Evolutionary conservation across 2,888 invertebrate genomes (phyloP).

Genomic region (Pollenia amentaria): DNA sequence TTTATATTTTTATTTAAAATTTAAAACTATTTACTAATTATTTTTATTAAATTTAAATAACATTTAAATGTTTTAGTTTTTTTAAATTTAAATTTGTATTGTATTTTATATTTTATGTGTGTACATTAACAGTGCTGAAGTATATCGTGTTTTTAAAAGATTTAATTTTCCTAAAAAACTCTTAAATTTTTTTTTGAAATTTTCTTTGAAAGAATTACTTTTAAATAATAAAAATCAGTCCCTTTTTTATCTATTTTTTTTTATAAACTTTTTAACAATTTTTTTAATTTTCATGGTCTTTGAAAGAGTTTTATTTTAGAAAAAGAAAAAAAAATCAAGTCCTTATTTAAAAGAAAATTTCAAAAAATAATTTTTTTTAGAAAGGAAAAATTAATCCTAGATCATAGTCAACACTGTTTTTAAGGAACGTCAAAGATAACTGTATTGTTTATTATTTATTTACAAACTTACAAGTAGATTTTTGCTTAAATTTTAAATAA

Average conservation of each 20-base stretch:
- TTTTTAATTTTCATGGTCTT: slow-evolving; percentile 14
- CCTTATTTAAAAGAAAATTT: slow-evolving; percentile 14
- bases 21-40: slow-evolving; percentile 63
- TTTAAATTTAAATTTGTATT: slow-evolving; percentile 77
- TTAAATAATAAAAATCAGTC: slow-evolving; percentile 16
- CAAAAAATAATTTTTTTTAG: slow-evolving; percentile 20
- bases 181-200: slow-evolving; percentile 1
- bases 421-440: slow-evolving; percentile 75
- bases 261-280: slow-evolving; percentile 7
- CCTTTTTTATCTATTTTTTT: not conserved
- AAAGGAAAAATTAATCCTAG: slow-evolving; percentile 43
- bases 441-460: slow-evolving; percentile 73
- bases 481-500: slow-evolving; percentile 11
- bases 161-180: slow-evolving; percentile 35
- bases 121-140: slow-evolving; percentile 73
- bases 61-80: slow-evolving; percentile 64
- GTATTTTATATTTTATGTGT: slow-evolving; percentile 66
- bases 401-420: slow-evolving; percentile 70
- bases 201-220: slow-evolving; percentile 29
- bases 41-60: slow-evolving; percentile 62
- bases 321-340: not conserved
- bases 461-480: slow-evolving; percentile 71
- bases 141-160: slow-evolving; percentile 61
- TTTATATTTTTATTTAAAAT: slow-evolving; percentile 18
- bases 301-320: not conserved